phyloP scores from a whole-genome alignment of 2,113 vertebrate species.

The Rousettus leschenaultii region DNA sequence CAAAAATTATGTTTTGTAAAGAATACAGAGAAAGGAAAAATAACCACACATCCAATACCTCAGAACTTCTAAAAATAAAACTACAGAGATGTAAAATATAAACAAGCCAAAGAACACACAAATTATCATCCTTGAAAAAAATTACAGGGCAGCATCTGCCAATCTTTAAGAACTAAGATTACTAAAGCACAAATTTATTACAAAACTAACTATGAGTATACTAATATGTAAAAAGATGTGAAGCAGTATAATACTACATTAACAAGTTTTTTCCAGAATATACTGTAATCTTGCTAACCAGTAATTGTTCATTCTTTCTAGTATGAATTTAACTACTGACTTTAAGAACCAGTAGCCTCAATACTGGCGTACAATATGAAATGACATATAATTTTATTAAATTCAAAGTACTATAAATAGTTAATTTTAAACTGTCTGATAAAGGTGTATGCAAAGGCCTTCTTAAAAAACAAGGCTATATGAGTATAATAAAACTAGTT shows the following conservation, averaged over 20 bases:
- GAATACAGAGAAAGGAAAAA: constrained; percentile 76
- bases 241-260: constrained; percentile 56
- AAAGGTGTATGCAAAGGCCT: constrained; percentile 69
- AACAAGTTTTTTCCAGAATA: constrained; percentile 46
- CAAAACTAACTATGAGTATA: constrained; percentile 51
- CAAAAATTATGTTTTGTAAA: constrained; percentile 71
- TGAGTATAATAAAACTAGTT: constrained; percentile 71
- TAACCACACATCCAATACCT: constrained; percentile 63
- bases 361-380: constrained; percentile 56
- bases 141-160: constrained; percentile 11
- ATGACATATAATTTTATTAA: constrained; percentile 65
- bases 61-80: constrained; percentile 72
- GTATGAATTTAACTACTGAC: constrained; percentile 47
- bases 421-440: constrained; percentile 53
- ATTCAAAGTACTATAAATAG: constrained; percentile 48
- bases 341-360: constrained; percentile 36
- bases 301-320: constrained; percentile 37
- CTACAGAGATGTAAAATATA: constrained; percentile 71
- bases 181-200: constrained; percentile 65
- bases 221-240: constrained; percentile 61
- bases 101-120: constrained; percentile 74
- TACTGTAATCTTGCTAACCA: constrained; percentile 46
- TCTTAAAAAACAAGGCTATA: constrained; percentile 67
- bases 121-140: constrained; percentile 30
- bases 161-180: constrained; percentile 64